These are phyloP conservation scores for Ceratina australensis DNA, from an alignment of 1,140 invertebrate species.

Conservation along the genomic window DNA sequence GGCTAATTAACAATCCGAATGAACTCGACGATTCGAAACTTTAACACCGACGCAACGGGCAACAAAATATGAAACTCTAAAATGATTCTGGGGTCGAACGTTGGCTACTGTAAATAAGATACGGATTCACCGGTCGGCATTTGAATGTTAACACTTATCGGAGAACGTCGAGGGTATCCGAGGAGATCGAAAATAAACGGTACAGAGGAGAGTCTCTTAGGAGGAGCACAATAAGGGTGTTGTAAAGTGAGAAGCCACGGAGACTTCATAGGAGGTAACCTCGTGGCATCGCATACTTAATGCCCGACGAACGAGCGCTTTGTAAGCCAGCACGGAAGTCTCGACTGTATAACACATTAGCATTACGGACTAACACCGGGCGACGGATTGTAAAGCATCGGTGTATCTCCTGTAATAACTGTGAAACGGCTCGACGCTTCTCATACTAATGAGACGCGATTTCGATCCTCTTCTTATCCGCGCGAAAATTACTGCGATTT, in stretches of 20 bases:
- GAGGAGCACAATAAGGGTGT: slow-evolving; percentile 54
- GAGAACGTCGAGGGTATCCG: no score
- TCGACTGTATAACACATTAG: slow-evolving; percentile 74
- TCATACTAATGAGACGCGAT: slow-evolving; percentile 74
- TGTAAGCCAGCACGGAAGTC: slow-evolving; percentile 75
- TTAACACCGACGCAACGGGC: no score
- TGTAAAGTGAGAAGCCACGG: slow-evolving; percentile 38
- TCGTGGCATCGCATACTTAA: slow-evolving; percentile 65
- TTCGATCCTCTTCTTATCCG: slow-evolving; percentile 53
- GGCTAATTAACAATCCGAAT: background rate
- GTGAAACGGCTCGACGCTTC: slow-evolving; percentile 75
- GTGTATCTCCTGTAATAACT: slow-evolving; percentile 78
- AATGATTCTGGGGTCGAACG: no score
- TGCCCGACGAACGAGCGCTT: slow-evolving; percentile 58
- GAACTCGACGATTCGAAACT: no score
- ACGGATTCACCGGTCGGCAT: no score
- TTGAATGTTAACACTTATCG: no score
- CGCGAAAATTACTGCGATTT: no score
- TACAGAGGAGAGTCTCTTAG: background rate
- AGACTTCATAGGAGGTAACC: background rate
- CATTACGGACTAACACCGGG: slow-evolving; percentile 75
- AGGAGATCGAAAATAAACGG: no score
- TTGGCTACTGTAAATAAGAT: no score
- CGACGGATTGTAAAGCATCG: slow-evolving; percentile 75
- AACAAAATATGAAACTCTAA: no score